Evolutionary conservation across 1,140 invertebrate species (phyloP).

Genomic region (Sitodiplosis mosellana): DNA sequence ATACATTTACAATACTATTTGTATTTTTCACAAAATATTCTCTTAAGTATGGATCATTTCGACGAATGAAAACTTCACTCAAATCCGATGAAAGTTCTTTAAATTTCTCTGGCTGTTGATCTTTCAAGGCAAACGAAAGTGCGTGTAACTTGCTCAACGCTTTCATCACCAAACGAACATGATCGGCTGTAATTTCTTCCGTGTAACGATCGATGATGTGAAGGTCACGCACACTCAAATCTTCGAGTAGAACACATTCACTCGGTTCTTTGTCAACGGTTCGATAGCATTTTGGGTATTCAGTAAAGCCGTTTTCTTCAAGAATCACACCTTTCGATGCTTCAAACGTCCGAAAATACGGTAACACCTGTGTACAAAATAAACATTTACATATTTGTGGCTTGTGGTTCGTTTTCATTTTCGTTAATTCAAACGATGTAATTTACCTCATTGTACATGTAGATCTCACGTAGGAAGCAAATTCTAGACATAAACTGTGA

Average conservation of each 20-base stretch:
- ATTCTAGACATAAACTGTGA: too few species aligned
- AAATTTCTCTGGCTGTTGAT: conserved; percentile 13
- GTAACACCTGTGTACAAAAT: conserved; percentile 4
- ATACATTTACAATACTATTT: not conserved
- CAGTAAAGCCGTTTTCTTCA: conserved; percentile 8
- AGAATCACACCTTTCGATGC: conserved; percentile 4
- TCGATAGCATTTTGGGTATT: conserved; percentile 12
- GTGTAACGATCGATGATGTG: conserved; percentile 11
- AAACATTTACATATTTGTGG: not conserved
- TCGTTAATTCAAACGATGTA: not conserved
- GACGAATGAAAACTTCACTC: conserved; percentile 4
- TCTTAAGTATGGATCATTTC: not conserved
- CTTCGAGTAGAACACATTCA: conserved; percentile 23
- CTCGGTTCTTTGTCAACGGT: conserved; percentile 10
- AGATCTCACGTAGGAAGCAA: conserved; percentile 10
- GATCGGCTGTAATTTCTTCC: conserved; percentile 19
- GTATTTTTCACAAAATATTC: not conserved
- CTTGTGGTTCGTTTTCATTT: not conserved
- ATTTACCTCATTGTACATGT: conserved; percentile 10
- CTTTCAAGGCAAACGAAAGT: conserved; percentile 18
- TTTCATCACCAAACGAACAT: conserved; percentile 16
- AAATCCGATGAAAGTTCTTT: conserved; percentile 7
- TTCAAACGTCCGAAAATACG: conserved; percentile 12
- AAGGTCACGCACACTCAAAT: conserved; percentile 20
- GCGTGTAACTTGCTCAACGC: conserved; percentile 25